Percentiles rank a stretch among this genome's conserved stretches.
Evolutionary conservation across 37 sponge, comb jelly and placozoan genomes (phyloP).

Genomic region (Oopsacas minuta): DNA sequence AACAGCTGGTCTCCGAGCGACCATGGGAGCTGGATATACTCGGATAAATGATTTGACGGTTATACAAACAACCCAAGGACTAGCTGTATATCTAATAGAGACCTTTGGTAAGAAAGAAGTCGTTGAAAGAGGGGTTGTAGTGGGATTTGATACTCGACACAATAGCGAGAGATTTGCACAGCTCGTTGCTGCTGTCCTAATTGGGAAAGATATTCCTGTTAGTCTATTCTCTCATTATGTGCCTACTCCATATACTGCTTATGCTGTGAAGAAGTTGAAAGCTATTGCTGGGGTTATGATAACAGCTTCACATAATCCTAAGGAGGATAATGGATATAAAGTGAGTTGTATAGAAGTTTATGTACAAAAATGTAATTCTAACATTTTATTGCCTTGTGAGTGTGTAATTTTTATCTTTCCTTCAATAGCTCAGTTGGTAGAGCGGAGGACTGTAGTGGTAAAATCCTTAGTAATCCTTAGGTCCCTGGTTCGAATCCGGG

Average conservation of each 20-base stretch:
- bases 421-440: slow-evolving; percentile 75
- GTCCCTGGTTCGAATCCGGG: slow-evolving; percentile 83
- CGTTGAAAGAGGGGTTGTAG: slow-evolving; percentile 62
- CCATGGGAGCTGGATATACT: slow-evolving; percentile 89
- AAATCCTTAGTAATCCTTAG: slow-evolving; percentile 68
- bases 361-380: too few relatives aligned
- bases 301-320: slow-evolving; percentile 99
- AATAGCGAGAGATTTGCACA: slow-evolving; percentile 78
- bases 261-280: slow-evolving; percentile 50
- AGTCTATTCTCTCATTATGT: slow-evolving; percentile 64
- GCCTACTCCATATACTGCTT: slow-evolving; percentile 91
- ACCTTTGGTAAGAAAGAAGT: slow-evolving; percentile 30
- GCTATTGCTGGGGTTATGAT: slow-evolving; percentile 82
- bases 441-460: slow-evolving; percentile 81
- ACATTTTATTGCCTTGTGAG: too few relatives aligned
- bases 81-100: slow-evolving; percentile 43
- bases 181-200: slow-evolving; percentile 58
- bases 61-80: slow-evolving; percentile 89
- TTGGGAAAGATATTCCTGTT: slow-evolving; percentile 69
- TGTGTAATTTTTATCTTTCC: slow-evolving; percentile 10
- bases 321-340: slow-evolving; percentile 97
- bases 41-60: slow-evolving; percentile 95
- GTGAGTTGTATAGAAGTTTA: slow-evolving; percentile 33
- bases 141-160: slow-evolving; percentile 94
- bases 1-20: slow-evolving; percentile 68